phyloP scores from a whole-genome alignment of 2,888 invertebrate species.

The Heliconius ismenius region DNA sequence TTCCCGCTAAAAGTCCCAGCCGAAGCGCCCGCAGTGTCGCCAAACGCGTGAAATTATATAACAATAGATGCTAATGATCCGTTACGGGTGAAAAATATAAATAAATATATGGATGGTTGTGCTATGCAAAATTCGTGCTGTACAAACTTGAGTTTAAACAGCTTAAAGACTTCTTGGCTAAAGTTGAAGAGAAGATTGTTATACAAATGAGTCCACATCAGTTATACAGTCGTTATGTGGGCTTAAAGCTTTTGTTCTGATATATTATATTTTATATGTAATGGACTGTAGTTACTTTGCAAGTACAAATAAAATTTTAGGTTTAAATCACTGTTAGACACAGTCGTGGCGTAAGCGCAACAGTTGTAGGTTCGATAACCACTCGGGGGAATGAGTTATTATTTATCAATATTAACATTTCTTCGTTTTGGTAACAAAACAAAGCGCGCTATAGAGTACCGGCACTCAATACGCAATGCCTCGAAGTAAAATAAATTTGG shows the following conservation, averaged over 20 bases:
- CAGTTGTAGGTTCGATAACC: not conserved
- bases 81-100: slow-evolving; percentile 73
- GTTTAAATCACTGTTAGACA: not conserved
- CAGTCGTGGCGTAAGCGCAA: too few relatives aligned
- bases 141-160: slow-evolving; percentile 12
- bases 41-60: slow-evolving; percentile 78
- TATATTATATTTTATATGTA: not conserved
- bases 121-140: slow-evolving; percentile 36
- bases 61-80: slow-evolving; percentile 77
- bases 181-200: not conserved
- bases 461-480: not conserved
- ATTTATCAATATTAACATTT: too few relatives aligned
- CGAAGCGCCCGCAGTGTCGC: slow-evolving; percentile 74
- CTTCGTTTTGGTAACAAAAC: too few relatives aligned
- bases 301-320: not conserved
- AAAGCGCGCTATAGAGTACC: too few relatives aligned
- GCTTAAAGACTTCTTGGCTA: slow-evolving; percentile 5
- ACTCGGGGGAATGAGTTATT: not conserved
- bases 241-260: not conserved
- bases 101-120: slow-evolving; percentile 60
- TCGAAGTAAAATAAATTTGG: too few relatives aligned
- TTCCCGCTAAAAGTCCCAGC: slow-evolving; percentile 69
- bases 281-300: not conserved
- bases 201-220: slow-evolving; percentile 4
- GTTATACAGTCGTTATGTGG: not conserved